phyloP scores from a whole-genome alignment of 2,113 vertebrate genomes.

The Macrotis lagotis region DNA sequence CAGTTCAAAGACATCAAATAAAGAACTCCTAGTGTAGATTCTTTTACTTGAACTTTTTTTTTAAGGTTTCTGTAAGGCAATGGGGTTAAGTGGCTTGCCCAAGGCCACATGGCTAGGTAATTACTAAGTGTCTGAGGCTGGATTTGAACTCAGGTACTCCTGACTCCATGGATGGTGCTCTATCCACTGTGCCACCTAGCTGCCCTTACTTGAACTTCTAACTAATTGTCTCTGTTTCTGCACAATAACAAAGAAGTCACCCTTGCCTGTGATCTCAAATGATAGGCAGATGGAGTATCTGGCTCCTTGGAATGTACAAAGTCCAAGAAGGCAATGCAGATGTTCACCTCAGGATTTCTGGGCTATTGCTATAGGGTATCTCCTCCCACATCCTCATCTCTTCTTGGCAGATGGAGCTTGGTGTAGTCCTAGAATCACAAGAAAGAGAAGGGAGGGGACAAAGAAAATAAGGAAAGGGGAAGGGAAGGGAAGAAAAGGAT shows the following conservation, averaged over 20 bases:
- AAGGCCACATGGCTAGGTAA: no score
- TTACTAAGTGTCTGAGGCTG: no score
- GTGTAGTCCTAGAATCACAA: background rate
- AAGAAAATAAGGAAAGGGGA: background rate
- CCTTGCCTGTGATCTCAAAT: background rate
- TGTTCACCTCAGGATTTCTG: background rate
- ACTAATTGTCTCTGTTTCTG: background rate
- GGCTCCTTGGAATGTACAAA: background rate
- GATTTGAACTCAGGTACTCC: no score
- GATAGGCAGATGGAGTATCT: background rate
- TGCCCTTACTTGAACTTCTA: background rate
- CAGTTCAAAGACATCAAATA: background rate
- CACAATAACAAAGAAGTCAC: background rate
- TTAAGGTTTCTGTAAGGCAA: no score
- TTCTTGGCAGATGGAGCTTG: background rate
- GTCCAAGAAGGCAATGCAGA: background rate
- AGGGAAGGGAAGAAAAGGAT: background rate
- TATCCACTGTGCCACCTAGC: no score
- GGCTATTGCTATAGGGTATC: background rate
- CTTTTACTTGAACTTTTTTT: background rate
- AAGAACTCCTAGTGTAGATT: background rate
- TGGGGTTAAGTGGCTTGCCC: no score
- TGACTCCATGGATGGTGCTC: no score
- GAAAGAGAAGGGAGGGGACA: background rate
- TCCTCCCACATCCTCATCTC: background rate